Conservation (phyloP, 2,888 invertebrate species). For the Adelognathus sp. region DNA sequence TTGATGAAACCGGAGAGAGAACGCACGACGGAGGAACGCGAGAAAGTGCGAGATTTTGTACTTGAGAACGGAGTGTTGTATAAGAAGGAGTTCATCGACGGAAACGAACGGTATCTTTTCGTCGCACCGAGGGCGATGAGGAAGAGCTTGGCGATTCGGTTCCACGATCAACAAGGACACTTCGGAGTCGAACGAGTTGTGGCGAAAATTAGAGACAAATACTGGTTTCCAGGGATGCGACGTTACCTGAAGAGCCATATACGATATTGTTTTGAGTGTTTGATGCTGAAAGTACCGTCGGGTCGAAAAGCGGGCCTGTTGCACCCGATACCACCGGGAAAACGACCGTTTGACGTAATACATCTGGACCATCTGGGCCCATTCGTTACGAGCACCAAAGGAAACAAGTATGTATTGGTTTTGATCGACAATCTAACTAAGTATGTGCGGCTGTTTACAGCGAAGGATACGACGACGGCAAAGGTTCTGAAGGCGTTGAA, state of each 20-base stretch:
- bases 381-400: conserved; percentile 35
- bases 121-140: conserved; percentile 22
- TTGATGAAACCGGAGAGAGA: too few relatives aligned
- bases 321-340: conserved; percentile 56
- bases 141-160: conserved; percentile 41
- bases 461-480: background rate
- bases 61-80: background rate
- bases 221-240: background rate
- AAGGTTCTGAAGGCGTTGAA: conserved; percentile 11
- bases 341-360: conserved; percentile 53
- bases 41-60: too few relatives aligned
- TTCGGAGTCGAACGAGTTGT: background rate
- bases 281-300: too few relatives aligned
- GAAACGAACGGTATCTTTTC: conserved; percentile 31
- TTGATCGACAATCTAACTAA: conserved; percentile 42
- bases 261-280: too few relatives aligned
- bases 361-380: conserved; percentile 59
- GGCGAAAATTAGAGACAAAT: background rate
- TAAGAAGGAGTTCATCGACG: too few relatives aligned
- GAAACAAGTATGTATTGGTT: conserved; percentile 49
- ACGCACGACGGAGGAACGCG: too few relatives aligned
- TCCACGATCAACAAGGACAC: background rate
- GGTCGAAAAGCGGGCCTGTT: too few relatives aligned
- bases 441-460: background rate
- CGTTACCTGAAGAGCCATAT: too few relatives aligned